Conservation (phyloP, 35 echinoderm and acorn worm genomes). For the Ophiothrix spiculata region DNA sequence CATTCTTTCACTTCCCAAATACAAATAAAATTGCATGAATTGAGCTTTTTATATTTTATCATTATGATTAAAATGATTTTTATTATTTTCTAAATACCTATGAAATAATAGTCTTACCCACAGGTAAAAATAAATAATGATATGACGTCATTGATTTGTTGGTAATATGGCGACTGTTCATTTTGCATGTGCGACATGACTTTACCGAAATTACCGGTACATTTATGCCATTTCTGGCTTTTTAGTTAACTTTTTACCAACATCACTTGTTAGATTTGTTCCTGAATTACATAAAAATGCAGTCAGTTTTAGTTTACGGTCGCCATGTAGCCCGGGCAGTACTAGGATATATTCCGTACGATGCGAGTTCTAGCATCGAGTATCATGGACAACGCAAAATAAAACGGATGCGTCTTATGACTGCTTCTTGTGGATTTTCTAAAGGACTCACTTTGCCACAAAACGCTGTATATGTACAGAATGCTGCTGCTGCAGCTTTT, state of each 20-base stretch:
- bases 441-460: constrained; percentile 49
- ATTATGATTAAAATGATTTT: no score
- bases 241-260: neutral
- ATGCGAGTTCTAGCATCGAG: constrained; percentile 72
- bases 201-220: neutral
- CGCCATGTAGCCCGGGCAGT: constrained; percentile 79
- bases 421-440: constrained; percentile 87
- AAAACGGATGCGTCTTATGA: constrained; percentile 63
- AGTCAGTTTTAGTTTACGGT: constrained; percentile 95
- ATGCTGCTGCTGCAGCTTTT: constrained; percentile 50
- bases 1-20: no score
- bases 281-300: constrained; percentile 51
- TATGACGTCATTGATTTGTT: neutral
- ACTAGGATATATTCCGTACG: constrained; percentile 83
- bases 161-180: neutral
- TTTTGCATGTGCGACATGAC: neutral
- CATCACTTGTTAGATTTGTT: neutral
- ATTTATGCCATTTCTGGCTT: neutral
- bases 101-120: no score
- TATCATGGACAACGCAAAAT: constrained; percentile 29
- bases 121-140: neutral
- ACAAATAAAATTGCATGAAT: no score
- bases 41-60: no score
- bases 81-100: no score
- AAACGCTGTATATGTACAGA: constrained; percentile 7